A percentile compares a stretch with the other conserved stretches of the same genome.
Conservation (phyloP, 2,797 vertebrate species). For the Darevskia nairensis region DNA sequence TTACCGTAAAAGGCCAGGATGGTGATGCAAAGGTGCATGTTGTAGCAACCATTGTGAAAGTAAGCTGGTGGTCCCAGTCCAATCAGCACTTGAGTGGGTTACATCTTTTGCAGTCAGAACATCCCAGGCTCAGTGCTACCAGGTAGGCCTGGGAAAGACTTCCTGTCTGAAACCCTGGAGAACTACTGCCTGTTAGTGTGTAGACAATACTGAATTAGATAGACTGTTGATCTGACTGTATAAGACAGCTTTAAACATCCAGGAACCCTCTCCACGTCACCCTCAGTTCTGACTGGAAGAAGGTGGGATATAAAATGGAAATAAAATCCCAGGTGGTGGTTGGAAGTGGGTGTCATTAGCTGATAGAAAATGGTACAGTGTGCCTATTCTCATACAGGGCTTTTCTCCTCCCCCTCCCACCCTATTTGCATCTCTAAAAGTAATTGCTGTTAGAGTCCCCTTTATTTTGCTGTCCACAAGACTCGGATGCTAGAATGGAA, state of each 20-base stretch:
- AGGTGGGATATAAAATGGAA: not conserved
- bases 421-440: not conserved
- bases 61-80: not conserved
- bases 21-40: not conserved
- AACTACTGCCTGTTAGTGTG: not conserved
- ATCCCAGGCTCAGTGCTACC: not conserved
- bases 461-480: not conserved
- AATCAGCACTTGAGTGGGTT: not conserved
- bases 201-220: not conserved
- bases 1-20: not conserved
- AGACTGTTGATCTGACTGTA: not conserved
- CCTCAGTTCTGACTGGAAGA: not conserved
- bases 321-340: not conserved
- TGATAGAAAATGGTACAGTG: not conserved
- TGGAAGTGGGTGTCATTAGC: not conserved
- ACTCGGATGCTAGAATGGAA: not conserved
- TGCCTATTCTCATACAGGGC: too few species aligned
- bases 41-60: not conserved
- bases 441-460: not conserved
- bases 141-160: not conserved
- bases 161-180: not conserved
- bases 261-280: too few species aligned
- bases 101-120: not conserved
- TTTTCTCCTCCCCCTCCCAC: not conserved
- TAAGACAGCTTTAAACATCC: not conserved